Base-by-base conservation (phyloP, 2,888 invertebrate species). In the Nowickia ferox region DNA sequence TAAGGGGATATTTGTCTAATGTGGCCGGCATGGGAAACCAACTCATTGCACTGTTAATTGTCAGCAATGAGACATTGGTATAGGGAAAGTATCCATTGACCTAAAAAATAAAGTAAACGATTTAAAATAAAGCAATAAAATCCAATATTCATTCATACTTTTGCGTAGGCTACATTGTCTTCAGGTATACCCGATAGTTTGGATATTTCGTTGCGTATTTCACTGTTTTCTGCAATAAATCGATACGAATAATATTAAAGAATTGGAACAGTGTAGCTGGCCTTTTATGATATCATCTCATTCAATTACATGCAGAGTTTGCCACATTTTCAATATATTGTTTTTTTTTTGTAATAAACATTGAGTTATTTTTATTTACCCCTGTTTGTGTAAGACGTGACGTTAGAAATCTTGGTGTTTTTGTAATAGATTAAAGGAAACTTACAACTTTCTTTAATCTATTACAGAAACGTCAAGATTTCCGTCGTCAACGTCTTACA, bases 131-230 rank as follows among this genome's bases (percentile, higher is more conserved):
- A 51, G 0, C 9, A 38, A 48, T 61, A 1, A 3, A 46, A 17
- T 19, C 5, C 2, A 40, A 19, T 0, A 9, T 9, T 9, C 9
- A 13, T 1, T 46, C 53, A 15, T 53, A 93, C 93, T 92, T 94
- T 95, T 71, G 94, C 94, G 89, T 96, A 94, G 87, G 95, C 95
- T 55, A 96, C 92, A 89, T 94, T 92, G 83, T 96, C 95, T 71
- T 93, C 91, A 13, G 95, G 94, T 86, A 96, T 95, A 75, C 93
- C 93, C 87, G 95, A 95, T 79, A 95, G 89, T 71, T 92, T 90
- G 15, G 94, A 90, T 87, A 95, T 90, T 84, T 93, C 92, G 82
- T 91, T 90, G 88, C 93, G 93, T 74, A 95, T 90, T 88, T 94
- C 94, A 59, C 92, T 92, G 87, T 93, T 90, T 57, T 93, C 93